Percentiles rank a stretch among this genome's conserved stretches.
phyloP scores from a whole-genome alignment of 92 coral and sea anemone genomes.

The Epizoanthus stellaris region DNA sequence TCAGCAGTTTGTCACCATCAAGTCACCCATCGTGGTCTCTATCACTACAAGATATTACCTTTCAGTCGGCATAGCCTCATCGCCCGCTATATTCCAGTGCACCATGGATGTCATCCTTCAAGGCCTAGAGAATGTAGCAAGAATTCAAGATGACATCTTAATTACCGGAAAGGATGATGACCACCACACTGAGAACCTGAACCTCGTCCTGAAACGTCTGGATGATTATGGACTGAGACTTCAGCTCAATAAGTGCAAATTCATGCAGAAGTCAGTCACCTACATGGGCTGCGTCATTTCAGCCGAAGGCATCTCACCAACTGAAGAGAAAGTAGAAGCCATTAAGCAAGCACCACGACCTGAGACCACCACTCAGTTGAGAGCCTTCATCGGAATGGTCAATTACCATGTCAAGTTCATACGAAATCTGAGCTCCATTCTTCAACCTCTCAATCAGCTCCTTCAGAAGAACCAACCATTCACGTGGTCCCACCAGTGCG shows the following conservation, averaged over 20 bases:
- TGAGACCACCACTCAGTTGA: conserved; percentile 56
- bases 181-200: conserved; percentile 25
- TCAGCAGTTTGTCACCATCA: conserved; percentile 63
- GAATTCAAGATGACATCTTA: background rate
- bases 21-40: conserved; percentile 38
- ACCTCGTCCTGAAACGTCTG: conserved; percentile 50
- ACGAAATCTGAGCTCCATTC: conserved; percentile 56
- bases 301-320: conserved; percentile 64
- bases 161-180: conserved; percentile 19
- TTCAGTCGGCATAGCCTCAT: conserved; percentile 47
- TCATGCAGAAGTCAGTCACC: conserved; percentile 59
- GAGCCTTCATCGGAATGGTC: conserved; percentile 60
- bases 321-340: conserved; percentile 64
- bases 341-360: conserved; percentile 63
- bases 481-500: conserved; percentile 40
- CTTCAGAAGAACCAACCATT: conserved; percentile 46
- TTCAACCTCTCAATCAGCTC: conserved; percentile 59
- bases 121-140: conserved; percentile 35
- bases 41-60: conserved; percentile 38
- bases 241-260: conserved; percentile 58
- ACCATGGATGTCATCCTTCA: conserved; percentile 50
- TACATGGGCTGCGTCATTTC: conserved; percentile 62
- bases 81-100: conserved; percentile 48
- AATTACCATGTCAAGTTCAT: conserved; percentile 67
- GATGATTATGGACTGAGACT: conserved; percentile 51